These are phyloP conservation scores for Heliconius aoede DNA, from an alignment of 2,888 invertebrate species.

Conservation along the genomic window DNA sequence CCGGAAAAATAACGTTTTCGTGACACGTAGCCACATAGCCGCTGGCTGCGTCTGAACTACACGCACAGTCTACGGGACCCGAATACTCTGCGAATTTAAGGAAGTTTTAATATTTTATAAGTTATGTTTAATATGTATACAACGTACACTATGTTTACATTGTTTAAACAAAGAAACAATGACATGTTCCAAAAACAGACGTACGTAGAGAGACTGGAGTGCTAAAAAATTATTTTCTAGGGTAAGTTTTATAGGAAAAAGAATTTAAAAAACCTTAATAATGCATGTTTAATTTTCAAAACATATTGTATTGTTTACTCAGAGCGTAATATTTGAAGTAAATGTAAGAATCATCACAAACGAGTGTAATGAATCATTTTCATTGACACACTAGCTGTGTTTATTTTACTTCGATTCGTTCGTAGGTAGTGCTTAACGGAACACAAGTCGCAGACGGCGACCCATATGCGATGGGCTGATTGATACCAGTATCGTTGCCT, in stretches of 20 bases:
- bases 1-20: conserved; percentile 80
- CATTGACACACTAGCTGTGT: conserved; percentile 36
- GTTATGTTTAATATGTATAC: conserved; percentile 41
- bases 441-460: conserved; percentile 37
- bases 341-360: not conserved
- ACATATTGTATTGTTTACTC: not conserved
- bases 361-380: conserved; percentile 37
- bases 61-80: conserved; percentile 67
- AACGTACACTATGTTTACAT: conserved; percentile 42
- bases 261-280: not conserved
- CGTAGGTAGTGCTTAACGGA: conserved; percentile 29
- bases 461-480: conserved; percentile 48
- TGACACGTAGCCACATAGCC: conserved; percentile 62
- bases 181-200: conserved; percentile 32
- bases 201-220: not conserved
- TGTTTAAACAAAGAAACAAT: conserved; percentile 39
- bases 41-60: conserved; percentile 52
- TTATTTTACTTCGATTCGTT: conserved; percentile 16
- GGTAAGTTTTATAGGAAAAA: not conserved
- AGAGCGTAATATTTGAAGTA: not conserved
- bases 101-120: conserved; percentile 38
- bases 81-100: conserved; percentile 55
- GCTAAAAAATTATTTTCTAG: too few relatives aligned
- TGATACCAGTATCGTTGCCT: conserved; percentile 56
- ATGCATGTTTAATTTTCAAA: not conserved